These are phyloP conservation scores for Zosterops japonicus DNA, from an alignment of 2,113 vertebrate genomes.

Conservation along the genomic window DNA sequence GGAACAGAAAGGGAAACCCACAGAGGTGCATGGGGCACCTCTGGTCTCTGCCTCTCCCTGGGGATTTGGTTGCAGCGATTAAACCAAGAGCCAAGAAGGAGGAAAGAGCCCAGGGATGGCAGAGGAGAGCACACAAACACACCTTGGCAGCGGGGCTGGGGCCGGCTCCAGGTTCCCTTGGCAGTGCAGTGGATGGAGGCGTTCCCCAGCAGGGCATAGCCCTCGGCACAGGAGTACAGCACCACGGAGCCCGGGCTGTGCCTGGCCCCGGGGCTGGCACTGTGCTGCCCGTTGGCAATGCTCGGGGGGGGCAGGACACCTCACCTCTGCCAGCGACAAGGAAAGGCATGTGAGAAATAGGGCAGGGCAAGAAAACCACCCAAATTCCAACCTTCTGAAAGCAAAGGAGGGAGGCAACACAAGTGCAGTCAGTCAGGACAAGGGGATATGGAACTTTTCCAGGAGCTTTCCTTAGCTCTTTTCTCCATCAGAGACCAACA, in stretches of 20 bases:
- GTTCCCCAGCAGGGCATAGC: neutral
- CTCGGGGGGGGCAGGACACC: neutral
- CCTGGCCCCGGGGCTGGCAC: neutral
- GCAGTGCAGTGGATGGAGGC: neutral
- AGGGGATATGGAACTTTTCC: neutral
- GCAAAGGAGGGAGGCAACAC: neutral
- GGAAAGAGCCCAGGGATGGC: rapidly evolving
- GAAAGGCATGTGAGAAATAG: neutral
- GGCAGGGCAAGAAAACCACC: neutral
- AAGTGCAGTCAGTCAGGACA: neutral
- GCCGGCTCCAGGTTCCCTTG: conserved; percentile 36
- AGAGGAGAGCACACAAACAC: neutral
- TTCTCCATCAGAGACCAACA: neutral
- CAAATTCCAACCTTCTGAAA: neutral
- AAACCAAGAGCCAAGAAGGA: neutral
- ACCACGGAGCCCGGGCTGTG: neutral
- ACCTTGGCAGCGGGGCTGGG: conserved; percentile 59
- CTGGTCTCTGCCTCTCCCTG: neutral
- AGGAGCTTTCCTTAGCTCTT: neutral
- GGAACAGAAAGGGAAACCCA: neutral
- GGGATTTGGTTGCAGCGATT: rapidly evolving
- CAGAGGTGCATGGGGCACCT: neutral
- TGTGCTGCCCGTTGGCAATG: conserved; percentile 27
- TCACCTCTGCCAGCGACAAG: neutral
- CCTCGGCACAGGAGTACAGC: neutral